Evolutionary conservation across 1,140 invertebrate genomes (phyloP), one percentile per base, ranked within the genome.

Genomic region (Rhysida immarginata): DNA sequence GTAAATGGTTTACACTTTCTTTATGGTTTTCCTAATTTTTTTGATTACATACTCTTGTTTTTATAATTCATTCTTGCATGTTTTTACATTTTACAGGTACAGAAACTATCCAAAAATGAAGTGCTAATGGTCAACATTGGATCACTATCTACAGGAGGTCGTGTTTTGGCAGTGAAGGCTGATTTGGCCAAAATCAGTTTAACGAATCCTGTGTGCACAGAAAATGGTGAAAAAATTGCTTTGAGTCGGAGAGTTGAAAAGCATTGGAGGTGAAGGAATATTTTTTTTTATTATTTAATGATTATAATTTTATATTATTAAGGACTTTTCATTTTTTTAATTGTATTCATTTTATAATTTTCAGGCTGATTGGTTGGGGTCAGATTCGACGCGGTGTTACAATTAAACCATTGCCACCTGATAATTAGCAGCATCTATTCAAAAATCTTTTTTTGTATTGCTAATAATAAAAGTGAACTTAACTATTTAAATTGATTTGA

Each of bases 61-160:
- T n/a, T n/a, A n/a, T n/a, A n/a, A n/a, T n/a, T n/a, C n/a, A n/a
- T n/a, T n/a, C n/a, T n/a, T n/a, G n/a, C n/a, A n/a, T n/a, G n/a
- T n/a, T n/a, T n/a, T n/a, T n/a, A n/a, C n/a, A n/a, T n/a, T 26
- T 52, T 26, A 25, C 24, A 52, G 27, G 50, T 35, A 3, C 81
- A 92, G 69, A 94, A 94, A 67, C 69, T 96, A 56, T 76, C 84
- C 2, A 92, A 84, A 67, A 83, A 81, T 63, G 93, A 96, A 76
- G 81, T 96, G 27, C 72, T 99, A 26, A 81, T 99, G 72, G 92
- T 99, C 0, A 99, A 99, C 73, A 99, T 99, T 70, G 96, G 96
- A 8, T 99, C 96, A 0, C 72, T 99, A 46, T 98, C 95, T 59
- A 99, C 96, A 23, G 96, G 96, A 46, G 95, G 96, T 2, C 77